Evolutionary conservation across 2,888 invertebrate genomes (phyloP).

Genomic region (Ophion slaviceki): DNA sequence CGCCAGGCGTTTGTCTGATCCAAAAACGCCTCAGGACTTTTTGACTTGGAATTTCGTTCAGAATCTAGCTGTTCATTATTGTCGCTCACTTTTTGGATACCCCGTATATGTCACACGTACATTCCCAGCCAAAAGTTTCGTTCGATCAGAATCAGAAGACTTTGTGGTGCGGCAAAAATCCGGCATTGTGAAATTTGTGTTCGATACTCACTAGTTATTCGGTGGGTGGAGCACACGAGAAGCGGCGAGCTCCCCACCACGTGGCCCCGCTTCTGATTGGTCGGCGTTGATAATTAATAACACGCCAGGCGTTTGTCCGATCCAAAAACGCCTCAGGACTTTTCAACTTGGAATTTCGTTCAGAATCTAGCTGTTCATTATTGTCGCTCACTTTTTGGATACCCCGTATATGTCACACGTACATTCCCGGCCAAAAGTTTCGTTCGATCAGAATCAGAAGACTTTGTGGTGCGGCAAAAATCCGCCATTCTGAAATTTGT

Average conservation of each 20-base stretch:
- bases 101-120: neutral
- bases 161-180: neutral
- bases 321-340: neutral
- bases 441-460: neutral
- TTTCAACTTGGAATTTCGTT: neutral
- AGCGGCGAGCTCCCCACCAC: neutral
- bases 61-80: neutral
- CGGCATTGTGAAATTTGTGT: neutral
- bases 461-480: neutral
- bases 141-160: neutral
- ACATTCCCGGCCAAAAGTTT: neutral
- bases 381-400: neutral
- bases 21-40: neutral
- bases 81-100: neutral
- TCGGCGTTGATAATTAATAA: neutral
- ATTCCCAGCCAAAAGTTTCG: neutral
- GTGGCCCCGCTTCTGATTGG: neutral
- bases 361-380: neutral
- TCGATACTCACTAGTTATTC: neutral
- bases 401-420: neutral
- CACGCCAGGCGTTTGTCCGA: neutral
- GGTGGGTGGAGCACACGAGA: no score
- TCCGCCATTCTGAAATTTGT: neutral
- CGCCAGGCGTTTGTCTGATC: neutral
- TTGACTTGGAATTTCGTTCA: neutral